These are phyloP conservation scores for Proterorhinus semilunaris DNA, from an alignment of 2,113 vertebrate species.

Conservation along the genomic window DNA sequence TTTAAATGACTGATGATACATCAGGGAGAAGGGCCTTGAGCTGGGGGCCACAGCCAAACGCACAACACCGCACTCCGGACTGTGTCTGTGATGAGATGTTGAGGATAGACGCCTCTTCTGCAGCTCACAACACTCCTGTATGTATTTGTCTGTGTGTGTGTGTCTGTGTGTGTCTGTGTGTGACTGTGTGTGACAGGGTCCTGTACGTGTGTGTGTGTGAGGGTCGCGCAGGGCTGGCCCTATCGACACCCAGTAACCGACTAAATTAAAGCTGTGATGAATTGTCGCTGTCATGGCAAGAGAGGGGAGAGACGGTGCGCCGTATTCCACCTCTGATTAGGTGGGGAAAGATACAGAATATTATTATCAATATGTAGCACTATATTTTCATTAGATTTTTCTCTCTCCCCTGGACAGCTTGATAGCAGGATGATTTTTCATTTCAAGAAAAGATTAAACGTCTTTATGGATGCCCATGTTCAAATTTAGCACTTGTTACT, in stretches of 20 bases:
- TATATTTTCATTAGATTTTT: constrained; percentile 74
- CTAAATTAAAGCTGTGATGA: constrained; percentile 78
- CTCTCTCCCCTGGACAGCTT: constrained; percentile 57
- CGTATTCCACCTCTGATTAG: constrained; percentile 70
- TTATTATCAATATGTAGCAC: constrained; percentile 75
- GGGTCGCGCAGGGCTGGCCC: constrained; percentile 63
- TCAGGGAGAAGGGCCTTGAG: constrained; percentile 72
- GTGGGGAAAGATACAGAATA: constrained; percentile 70
- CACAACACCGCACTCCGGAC: constrained; percentile 55
- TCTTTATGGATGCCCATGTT: constrained; percentile 50
- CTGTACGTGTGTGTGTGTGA: constrained; percentile 11
- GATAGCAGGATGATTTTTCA: constrained; percentile 67
- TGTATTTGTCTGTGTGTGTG: neutral
- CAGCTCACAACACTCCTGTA: constrained; percentile 28
- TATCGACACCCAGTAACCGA: constrained; percentile 74
- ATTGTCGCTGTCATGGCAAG: constrained; percentile 70
- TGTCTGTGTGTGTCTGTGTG: neutral
- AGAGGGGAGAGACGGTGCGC: constrained; percentile 57
- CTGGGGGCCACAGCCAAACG: constrained; percentile 59
- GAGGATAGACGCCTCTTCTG: constrained; percentile 23
- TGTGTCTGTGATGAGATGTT: constrained; percentile 41
- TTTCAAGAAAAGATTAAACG: constrained; percentile 64
- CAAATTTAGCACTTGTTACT: constrained; percentile 15
- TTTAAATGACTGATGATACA: constrained; percentile 82
- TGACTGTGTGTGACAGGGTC: constrained; percentile 20